Conservation (phyloP, 2,888 invertebrate genomes). For the Troglohyphantes excavatus region DNA sequence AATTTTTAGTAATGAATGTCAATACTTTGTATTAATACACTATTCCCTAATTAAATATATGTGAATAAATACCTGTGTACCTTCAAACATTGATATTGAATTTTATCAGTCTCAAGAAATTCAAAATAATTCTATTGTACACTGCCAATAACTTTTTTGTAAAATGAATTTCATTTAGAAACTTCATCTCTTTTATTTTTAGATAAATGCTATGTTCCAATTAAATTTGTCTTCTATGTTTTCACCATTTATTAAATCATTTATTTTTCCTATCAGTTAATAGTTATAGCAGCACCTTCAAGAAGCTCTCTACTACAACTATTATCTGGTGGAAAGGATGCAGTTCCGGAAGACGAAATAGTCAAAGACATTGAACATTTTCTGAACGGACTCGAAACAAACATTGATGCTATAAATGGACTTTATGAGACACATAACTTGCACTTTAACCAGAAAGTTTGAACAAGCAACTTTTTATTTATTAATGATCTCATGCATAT, state of each 20-base stretch:
- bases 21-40: too few species aligned
- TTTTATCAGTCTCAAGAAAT: too few species aligned
- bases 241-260: neutral
- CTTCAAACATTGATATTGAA: too few species aligned
- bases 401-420: slow-evolving; percentile 86
- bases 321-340: slow-evolving; percentile 83
- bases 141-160: too few species aligned
- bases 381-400: slow-evolving; percentile 85
- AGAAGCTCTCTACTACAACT: slow-evolving; percentile 85
- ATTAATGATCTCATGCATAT: neutral
- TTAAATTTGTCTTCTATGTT: too few species aligned
- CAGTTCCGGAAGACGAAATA: slow-evolving; percentile 82
- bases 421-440: slow-evolving; percentile 86
- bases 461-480: neutral
- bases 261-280: slow-evolving; percentile 63
- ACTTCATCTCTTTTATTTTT: too few species aligned
- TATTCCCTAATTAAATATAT: too few species aligned
- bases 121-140: too few species aligned
- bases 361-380: slow-evolving; percentile 83
- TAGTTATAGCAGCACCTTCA: slow-evolving; percentile 83
- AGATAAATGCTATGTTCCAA: too few species aligned
- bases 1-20: too few species aligned
- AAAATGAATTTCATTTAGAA: too few species aligned
- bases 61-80: too few species aligned
- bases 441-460: slow-evolving; percentile 82